phyloP scores from a whole-genome alignment of 2,888 invertebrate species.

The Argyresthia albistria region DNA sequence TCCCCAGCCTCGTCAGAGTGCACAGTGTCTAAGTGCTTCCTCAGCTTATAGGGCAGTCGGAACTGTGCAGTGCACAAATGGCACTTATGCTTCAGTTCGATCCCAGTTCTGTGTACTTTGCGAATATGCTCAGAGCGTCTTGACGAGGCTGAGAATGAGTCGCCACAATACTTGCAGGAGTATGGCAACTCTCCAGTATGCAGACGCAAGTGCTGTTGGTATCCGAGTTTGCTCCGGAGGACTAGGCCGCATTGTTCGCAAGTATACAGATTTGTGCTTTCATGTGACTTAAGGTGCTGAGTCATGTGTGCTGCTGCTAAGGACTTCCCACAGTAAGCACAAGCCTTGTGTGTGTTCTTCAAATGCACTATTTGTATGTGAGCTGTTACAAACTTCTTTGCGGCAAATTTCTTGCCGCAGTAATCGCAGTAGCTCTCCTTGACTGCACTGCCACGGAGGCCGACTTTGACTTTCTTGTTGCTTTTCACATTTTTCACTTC shows the following conservation, averaged over 20 bases:
- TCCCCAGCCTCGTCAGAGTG: constrained; percentile 22
- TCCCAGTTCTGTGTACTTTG: constrained; percentile 30
- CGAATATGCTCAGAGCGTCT: constrained; percentile 47
- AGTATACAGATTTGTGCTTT: constrained; percentile 19
- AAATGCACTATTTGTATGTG: constrained; percentile 58
- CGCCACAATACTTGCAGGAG: constrained; percentile 37
- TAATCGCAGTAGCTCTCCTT: constrained; percentile 49
- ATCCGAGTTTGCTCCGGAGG: constrained; percentile 42
- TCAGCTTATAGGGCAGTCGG: constrained; percentile 34
- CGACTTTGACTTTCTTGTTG: constrained; percentile 35
- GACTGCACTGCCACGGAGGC: constrained; percentile 36
- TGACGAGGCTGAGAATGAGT: constrained; percentile 48
- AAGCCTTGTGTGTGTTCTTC: constrained; percentile 48
- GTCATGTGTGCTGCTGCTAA: constrained; percentile 52
- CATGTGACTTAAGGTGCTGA: constrained; percentile 43
- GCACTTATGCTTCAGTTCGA: constrained; percentile 34
- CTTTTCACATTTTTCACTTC: constrained; percentile 28
- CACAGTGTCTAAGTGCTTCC: constrained; percentile 31
- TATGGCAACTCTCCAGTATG: constrained; percentile 56
- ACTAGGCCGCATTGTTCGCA: constrained; percentile 40
- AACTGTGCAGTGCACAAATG: constrained; percentile 43
- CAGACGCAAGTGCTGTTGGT: constrained; percentile 43
- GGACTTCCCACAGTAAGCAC: constrained; percentile 43
- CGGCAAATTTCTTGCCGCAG: constrained; percentile 46
- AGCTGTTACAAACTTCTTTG: constrained; percentile 43